Conservation (phyloP, 2,113 vertebrate species). For the Pangasianodon hypophthalmus region DNA sequence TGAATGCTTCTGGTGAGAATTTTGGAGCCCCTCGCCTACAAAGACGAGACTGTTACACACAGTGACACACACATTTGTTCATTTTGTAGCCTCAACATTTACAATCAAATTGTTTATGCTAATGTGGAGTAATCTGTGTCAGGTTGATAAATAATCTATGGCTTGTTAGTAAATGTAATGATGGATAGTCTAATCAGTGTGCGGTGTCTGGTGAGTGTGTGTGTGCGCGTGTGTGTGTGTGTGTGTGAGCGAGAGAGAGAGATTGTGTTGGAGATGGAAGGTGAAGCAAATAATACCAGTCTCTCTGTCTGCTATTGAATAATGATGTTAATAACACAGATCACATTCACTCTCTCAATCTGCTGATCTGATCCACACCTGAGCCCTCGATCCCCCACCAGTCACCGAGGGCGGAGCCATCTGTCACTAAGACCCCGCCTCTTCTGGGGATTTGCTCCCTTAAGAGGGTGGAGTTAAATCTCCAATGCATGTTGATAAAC, state of each 20-base stretch:
- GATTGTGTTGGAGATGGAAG: constrained; percentile 24
- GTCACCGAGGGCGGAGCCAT: background rate
- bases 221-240: constrained; percentile 19
- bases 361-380: constrained; percentile 49
- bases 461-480: constrained; percentile 1
- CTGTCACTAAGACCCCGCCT: background rate
- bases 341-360: constrained; percentile 7
- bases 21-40: background rate
- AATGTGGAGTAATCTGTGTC: constrained; percentile 30
- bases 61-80: background rate
- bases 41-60: background rate
- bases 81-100: background rate
- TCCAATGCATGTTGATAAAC: constrained; percentile 34
- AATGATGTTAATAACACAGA: constrained; percentile 50
- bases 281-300: constrained; percentile 26
- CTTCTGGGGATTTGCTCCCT: constrained; percentile 33
- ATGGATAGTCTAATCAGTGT: constrained; percentile 33
- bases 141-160: constrained; percentile 40
- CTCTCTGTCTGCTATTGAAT: constrained; percentile 38
- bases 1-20: background rate
- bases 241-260: background rate
- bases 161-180: constrained; percentile 1
- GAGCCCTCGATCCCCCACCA: constrained; percentile 30
- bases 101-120: constrained; percentile 3
- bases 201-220: background rate